A percentile compares a stretch with the other conserved stretches of the same genome.
These are phyloP conservation scores for Meandrina meandrites DNA, from an alignment of 92 coral and sea anemone genomes.

Conservation along the genomic window DNA sequence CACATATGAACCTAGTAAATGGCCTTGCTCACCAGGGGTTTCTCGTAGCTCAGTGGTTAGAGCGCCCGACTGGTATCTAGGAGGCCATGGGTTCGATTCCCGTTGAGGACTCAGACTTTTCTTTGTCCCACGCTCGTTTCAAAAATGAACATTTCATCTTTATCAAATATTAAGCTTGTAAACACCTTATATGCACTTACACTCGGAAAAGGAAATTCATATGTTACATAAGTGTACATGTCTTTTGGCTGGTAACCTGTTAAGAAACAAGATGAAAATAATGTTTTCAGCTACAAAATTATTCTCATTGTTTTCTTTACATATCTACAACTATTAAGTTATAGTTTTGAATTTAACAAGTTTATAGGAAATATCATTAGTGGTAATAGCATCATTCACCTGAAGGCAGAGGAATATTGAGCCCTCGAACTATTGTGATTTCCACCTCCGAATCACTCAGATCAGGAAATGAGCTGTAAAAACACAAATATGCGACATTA, in stretches of 20 bases:
- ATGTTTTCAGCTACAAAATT: too few relatives aligned
- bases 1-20: too few relatives aligned
- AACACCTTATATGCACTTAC: conserved; percentile 59
- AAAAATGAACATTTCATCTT: too few relatives aligned
- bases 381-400: conserved; percentile 43
- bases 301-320: too few relatives aligned
- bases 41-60: too few relatives aligned
- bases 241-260: conserved; percentile 92
- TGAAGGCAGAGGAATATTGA: conserved; percentile 92
- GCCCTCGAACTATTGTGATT: conserved; percentile 74
- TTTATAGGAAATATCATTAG: background rate
- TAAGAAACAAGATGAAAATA: background rate
- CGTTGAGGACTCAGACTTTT: too few relatives aligned
- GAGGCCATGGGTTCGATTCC: too few relatives aligned
- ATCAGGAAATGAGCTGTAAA: conserved; percentile 86
- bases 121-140: too few relatives aligned
- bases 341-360: too few relatives aligned
- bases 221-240: conserved; percentile 87
- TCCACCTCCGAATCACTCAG: conserved; percentile 92
- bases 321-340: too few relatives aligned
- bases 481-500: background rate
- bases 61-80: too few relatives aligned
- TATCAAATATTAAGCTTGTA: background rate
- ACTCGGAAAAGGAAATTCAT: conserved; percentile 96
- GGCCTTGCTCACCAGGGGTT: too few relatives aligned